Conservation (phyloP, 2,113 vertebrate species). For the Tyrannus savana region DNA sequence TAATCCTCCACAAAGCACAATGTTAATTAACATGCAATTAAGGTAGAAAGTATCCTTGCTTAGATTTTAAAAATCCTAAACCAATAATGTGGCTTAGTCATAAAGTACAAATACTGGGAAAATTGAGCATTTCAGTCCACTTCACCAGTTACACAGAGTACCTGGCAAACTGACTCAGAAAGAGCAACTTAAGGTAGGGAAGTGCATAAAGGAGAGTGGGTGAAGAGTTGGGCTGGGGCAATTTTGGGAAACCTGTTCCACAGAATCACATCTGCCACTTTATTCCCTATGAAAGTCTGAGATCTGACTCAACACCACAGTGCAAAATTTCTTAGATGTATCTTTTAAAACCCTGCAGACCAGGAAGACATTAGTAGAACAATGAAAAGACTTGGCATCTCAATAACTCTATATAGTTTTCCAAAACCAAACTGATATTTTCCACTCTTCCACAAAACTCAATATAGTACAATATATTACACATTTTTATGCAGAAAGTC, state of each 20-base stretch:
- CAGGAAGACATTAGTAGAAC: constrained; percentile 21
- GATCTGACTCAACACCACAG: neutral
- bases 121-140: neutral
- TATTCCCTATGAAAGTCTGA: neutral
- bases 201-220: neutral
- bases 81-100: neutral
- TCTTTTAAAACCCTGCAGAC: constrained; percentile 10
- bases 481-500: neutral
- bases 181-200: neutral
- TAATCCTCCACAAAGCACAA: neutral
- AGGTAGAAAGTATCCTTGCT: neutral
- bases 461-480: constrained; percentile 1
- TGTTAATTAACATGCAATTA: neutral
- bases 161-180: neutral
- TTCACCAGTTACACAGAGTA: neutral
- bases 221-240: neutral
- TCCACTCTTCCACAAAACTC: constrained; percentile 29
- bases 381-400: constrained; percentile 25
- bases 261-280: neutral
- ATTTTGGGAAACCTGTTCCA: neutral
- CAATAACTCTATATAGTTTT: constrained; percentile 13
- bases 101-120: neutral
- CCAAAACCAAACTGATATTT: constrained; percentile 31
- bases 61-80: neutral
- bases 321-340: neutral